Percentiles rank a stretch among this genome's conserved stretches.
Evolutionary conservation across 2,113 vertebrate genomes (phyloP).

Genomic region (Eonycteris spelaea): DNA sequence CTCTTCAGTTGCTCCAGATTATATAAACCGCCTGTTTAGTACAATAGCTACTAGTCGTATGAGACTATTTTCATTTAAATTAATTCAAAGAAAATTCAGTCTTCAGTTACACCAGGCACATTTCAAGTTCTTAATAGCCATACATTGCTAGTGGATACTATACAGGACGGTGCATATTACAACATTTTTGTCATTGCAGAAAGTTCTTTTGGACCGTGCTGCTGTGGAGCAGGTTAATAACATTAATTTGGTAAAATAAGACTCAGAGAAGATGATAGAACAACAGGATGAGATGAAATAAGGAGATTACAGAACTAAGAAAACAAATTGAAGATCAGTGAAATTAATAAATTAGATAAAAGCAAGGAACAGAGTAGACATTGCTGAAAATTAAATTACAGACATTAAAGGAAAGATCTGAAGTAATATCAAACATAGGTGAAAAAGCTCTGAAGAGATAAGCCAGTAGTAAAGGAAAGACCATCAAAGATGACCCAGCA

Average conservation of each 20-base stretch:
- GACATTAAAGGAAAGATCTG: not conserved
- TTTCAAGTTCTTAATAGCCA: not conserved
- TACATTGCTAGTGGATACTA: not conserved
- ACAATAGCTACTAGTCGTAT: not conserved
- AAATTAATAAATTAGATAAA: not conserved
- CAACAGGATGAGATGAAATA: not conserved
- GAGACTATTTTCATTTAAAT: not conserved
- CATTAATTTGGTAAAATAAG: not conserved
- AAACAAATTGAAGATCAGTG: not conserved
- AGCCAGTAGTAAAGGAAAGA: not conserved
- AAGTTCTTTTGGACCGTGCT: slow-evolving; percentile 3
- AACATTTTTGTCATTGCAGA: not conserved
- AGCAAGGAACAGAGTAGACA: not conserved
- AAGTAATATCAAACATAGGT: not conserved
- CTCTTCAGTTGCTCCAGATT: not conserved
- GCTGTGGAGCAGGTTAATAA: not conserved
- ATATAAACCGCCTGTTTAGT: not conserved
- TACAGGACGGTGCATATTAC: not conserved
- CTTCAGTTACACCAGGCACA: not conserved
- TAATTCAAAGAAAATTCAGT: not conserved
- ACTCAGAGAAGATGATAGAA: not conserved
- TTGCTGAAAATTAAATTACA: not conserved
- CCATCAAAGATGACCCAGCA: not conserved
- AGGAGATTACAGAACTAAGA: not conserved
- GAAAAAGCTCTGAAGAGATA: not conserved